Conservation (phyloP, 2,113 vertebrate genomes). For the Archilochus colubris region DNA sequence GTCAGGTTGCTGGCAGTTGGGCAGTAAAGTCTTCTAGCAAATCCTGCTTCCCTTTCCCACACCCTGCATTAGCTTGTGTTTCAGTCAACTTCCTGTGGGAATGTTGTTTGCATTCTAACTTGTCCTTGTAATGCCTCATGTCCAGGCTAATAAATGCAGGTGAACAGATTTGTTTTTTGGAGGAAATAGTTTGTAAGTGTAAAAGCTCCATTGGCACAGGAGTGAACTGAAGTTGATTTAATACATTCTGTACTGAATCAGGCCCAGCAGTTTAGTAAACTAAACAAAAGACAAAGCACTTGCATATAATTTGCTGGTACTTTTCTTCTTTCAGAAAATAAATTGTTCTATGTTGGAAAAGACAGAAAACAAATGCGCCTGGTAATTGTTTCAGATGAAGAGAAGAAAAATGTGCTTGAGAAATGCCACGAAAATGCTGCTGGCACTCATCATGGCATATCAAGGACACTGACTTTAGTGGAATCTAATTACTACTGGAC, state of each 20-base stretch:
- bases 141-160: neutral
- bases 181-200: neutral
- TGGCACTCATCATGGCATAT: conserved; percentile 77
- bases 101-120: neutral
- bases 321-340: conserved; percentile 76
- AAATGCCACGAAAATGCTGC: conserved; percentile 73
- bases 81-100: neutral
- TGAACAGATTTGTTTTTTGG: neutral
- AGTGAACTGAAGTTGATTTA: neutral
- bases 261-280: neutral
- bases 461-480: conserved; percentile 78
- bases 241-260: neutral
- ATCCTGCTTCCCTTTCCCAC: neutral
- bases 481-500: conserved; percentile 80
- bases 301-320: conserved; percentile 5
- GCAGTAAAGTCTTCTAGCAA: accelerated
- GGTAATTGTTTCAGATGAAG: conserved; percentile 78
- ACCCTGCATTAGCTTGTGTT: neutral
- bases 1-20: neutral
- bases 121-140: neutral
- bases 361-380: conserved; percentile 78
- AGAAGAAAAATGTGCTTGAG: conserved; percentile 76
- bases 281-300: neutral
- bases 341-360: conserved; percentile 79
- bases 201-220: neutral